These are phyloP conservation scores for Temnothorax unifasciatus DNA, from an alignment of 2,888 invertebrate species.

Conservation along the genomic window DNA sequence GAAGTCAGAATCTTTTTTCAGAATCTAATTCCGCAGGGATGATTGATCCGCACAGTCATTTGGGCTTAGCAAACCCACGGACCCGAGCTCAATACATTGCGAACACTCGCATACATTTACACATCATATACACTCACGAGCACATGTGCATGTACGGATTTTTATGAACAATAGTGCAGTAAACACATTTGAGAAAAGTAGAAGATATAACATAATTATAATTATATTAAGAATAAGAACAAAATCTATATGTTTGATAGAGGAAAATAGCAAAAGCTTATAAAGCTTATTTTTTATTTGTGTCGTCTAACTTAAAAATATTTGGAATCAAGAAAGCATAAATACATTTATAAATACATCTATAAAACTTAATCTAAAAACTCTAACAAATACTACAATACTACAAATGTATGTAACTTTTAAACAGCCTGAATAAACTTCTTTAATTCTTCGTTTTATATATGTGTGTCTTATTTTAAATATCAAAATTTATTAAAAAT, in stretches of 20 bases:
- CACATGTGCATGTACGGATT: neutral
- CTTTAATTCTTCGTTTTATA: neutral
- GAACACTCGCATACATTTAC: neutral
- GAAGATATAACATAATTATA: neutral
- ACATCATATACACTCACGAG: neutral
- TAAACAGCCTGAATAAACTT: too few relatives aligned
- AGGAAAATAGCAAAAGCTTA: neutral
- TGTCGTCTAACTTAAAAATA: neutral
- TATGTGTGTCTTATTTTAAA: neutral
- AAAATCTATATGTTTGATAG: neutral
- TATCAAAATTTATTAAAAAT: neutral
- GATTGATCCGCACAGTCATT: neutral
- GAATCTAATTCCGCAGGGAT: neutral
- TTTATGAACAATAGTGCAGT: neutral
- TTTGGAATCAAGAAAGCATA: too few relatives aligned
- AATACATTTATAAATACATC: too few relatives aligned
- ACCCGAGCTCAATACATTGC: too few relatives aligned
- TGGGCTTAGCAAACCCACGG: neutral
- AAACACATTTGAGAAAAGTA: neutral
- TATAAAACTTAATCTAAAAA: too few relatives aligned
- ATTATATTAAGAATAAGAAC: neutral
- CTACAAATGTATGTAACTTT: neutral
- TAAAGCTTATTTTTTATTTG: neutral
- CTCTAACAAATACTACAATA: too few relatives aligned
- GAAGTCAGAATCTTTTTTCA: neutral